phyloP scores from a whole-genome alignment of 2,113 vertebrate species.

The Psammodynastes pulverulentus region DNA sequence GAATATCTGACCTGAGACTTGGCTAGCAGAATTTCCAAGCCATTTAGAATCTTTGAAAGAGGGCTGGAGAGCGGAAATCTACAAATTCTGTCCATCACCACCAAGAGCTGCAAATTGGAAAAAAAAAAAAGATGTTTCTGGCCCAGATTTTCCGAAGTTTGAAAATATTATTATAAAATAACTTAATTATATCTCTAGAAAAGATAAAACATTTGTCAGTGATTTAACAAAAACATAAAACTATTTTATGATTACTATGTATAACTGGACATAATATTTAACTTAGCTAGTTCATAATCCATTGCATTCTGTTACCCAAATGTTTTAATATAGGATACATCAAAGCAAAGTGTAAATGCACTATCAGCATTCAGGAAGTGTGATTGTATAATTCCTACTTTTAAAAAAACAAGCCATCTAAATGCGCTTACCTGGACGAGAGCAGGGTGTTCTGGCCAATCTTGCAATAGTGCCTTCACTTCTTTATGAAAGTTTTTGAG shows the following conservation, averaged over 20 bases:
- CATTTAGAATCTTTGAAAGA: slow-evolving; percentile 93
- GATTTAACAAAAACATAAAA: background rate
- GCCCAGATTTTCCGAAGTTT: background rate
- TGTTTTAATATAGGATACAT: background rate
- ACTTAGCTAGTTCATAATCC: background rate
- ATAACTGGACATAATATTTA: background rate
- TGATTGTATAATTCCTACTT: background rate
- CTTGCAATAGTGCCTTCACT: slow-evolving; percentile 77
- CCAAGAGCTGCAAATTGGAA: slow-evolving; percentile 74
- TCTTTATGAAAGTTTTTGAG: slow-evolving; percentile 77
- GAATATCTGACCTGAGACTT: slow-evolving; percentile 85
- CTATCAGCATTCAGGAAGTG: background rate
- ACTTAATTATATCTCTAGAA: background rate
- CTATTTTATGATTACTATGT: background rate
- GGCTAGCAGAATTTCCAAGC: slow-evolving; percentile 90
- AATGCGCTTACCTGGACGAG: slow-evolving; percentile 82
- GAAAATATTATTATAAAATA: background rate
- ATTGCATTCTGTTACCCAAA: background rate
- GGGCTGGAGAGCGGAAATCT: slow-evolving; percentile 89
- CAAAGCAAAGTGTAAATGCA: background rate
- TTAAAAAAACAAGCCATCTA: background rate
- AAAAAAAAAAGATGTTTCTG: background rate
- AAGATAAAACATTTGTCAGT: background rate
- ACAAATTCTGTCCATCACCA: slow-evolving; percentile 86
- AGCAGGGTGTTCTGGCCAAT: slow-evolving; percentile 93